Evolutionary conservation across 2,797 vertebrate species (phyloP).

Genomic region (Myotis myotis): DNA sequence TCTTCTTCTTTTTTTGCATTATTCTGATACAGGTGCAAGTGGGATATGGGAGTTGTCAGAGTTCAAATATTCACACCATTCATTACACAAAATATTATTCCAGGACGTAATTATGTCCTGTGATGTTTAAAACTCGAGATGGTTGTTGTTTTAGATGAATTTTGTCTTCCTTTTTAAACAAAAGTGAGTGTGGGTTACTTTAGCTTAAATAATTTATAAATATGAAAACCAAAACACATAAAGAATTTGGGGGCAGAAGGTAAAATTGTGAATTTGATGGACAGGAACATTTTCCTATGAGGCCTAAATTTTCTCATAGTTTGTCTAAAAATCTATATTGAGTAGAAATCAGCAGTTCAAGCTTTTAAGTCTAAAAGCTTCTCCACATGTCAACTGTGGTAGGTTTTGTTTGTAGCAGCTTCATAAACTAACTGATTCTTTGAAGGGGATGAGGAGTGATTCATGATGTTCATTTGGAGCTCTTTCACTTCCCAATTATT

Average conservation of each 20-base stretch:
- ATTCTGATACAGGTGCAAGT: not conserved
- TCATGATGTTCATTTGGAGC: slow-evolving; percentile 51
- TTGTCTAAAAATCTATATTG: not conserved
- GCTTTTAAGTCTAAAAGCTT: slow-evolving; percentile 22
- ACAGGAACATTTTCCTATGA: slow-evolving; percentile 37
- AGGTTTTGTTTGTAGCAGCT: not conserved
- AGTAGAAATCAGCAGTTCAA: not conserved
- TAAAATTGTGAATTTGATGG: slow-evolving; percentile 16
- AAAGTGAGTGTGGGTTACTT: not conserved
- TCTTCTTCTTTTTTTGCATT: not conserved
- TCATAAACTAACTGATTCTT: slow-evolving; percentile 39
- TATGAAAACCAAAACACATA: not conserved
- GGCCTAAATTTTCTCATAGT: slow-evolving; percentile 27
- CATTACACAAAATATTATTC: not conserved
- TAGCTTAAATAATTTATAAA: not conserved
- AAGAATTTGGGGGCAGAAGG: not conserved
- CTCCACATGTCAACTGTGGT: not conserved
- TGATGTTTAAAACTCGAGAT: slow-evolving; percentile 18
- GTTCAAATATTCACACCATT: not conserved
- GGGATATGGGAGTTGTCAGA: not conserved
- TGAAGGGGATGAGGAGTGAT: not conserved
- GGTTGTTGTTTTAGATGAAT: not conserved
- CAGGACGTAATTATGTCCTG: not conserved
- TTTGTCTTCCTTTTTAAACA: slow-evolving; percentile 32
- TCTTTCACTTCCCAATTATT: slow-evolving; percentile 63